Percentiles rank a stretch among this genome's conserved stretches.
Conservation (phyloP, 2,888 invertebrate genomes). For the Holacanthella duospinosa region DNA sequence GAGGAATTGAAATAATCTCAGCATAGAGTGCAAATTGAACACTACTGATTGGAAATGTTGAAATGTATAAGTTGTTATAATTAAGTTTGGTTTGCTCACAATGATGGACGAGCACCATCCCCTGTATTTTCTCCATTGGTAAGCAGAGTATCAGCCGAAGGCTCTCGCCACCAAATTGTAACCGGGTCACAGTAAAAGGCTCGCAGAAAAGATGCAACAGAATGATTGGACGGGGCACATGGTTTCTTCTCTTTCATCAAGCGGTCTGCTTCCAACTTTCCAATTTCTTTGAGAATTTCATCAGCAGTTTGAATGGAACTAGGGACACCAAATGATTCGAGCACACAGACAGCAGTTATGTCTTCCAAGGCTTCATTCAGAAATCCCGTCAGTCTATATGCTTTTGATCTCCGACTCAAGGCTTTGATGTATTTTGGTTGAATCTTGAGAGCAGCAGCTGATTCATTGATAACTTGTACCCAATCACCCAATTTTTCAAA, state of each 20-base stretch:
- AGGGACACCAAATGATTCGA: constrained; percentile 78
- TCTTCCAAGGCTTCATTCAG: constrained; percentile 76
- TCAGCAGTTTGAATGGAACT: constrained; percentile 73
- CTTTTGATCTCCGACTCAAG: constrained; percentile 68
- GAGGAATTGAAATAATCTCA: too few species aligned
- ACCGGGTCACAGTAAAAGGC: constrained; percentile 74
- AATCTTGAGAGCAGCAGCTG: constrained; percentile 68
- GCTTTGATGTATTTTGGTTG: constrained; percentile 84
- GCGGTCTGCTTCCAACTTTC: constrained; percentile 41
- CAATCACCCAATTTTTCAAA: constrained; percentile 71
- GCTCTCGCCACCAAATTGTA: constrained; percentile 48
- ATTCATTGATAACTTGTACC: constrained; percentile 74
- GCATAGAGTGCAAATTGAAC: too few species aligned
- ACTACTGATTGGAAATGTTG: too few species aligned
- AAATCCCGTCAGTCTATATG: constrained; percentile 67
- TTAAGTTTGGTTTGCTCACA: too few species aligned
- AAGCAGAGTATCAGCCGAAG: too few species aligned
- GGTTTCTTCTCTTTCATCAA: constrained; percentile 3
- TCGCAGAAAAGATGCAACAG: background rate
- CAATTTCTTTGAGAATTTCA: constrained; percentile 71
- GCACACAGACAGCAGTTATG: constrained; percentile 80
- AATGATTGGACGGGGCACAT: background rate
- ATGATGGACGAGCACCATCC: too few species aligned
- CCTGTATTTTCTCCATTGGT: too few species aligned
- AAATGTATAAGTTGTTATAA: too few species aligned